Evolutionary conservation across 2,113 vertebrate genomes (phyloP), one percentile per base, ranked within the genome.

Genomic region (Callithrix jacchus): DNA sequence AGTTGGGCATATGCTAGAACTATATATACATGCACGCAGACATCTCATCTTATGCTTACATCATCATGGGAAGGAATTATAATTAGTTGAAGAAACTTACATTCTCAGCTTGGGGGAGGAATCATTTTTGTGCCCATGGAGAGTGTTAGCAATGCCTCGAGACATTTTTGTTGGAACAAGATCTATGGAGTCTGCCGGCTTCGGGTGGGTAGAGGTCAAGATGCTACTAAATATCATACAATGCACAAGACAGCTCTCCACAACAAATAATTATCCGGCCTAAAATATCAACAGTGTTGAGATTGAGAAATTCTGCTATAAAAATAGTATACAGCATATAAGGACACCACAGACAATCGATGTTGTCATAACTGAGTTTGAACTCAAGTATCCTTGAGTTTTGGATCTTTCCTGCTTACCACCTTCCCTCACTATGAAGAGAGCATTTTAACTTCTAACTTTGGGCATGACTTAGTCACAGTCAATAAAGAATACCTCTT

Each of bases 401-500:
- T 79, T n/a, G 32, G 54, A 5, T 64, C 49, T 58, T 88, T 64
- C n/a, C 45, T 77, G 37, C 1, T 68, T 52, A 56, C 61, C 79
- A 66, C 74, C 14, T 85, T 76, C 23, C 8, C 40, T 89, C 45
- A 61, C 58, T 21, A 80, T 61, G 86, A 89, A 93, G 30, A 82
- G 94, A 92, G 64, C 20, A 40, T 61, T 92, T 82, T 73, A 45
- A 8, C 74, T 49, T 94, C 58, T 77, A 81, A 93, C 14, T 66
- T 58, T 93, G 37, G 37, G 18, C 71, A 87, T n/a, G 71, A 85
- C 18, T 92, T 79, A 92, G 54, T 84, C 27, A 86, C 20, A 87
- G n/a, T 88, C 49, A 37, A 71, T 91, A 96, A 49, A 54, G 61
- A 95, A 79, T 83, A 68, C 52, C 11, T 93, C 77, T 96, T 84